A percentile compares a stretch with the other conserved stretches of the same genome.
Conservation (phyloP, 2,797 vertebrate species). For the Mionectes olivaceus region DNA sequence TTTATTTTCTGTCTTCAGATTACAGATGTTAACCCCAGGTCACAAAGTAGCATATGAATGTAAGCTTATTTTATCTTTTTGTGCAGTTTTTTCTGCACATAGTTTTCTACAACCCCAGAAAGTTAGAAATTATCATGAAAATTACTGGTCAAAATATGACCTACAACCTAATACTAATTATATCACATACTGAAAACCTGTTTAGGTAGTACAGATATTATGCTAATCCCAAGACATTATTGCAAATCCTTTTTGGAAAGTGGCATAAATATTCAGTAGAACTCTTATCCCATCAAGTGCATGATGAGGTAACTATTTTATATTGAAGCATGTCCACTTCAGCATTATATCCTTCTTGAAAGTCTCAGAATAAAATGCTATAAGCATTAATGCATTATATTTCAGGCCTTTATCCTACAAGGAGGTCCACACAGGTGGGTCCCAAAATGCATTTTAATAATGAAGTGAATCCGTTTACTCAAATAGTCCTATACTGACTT, state of each 20-base stretch:
- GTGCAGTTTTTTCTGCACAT: background rate
- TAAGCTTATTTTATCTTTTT: background rate
- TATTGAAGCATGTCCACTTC: background rate
- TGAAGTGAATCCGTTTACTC: background rate
- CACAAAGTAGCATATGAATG: background rate
- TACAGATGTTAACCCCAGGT: background rate
- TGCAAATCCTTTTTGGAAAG: background rate
- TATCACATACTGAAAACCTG: background rate
- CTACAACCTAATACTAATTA: constrained; percentile 17
- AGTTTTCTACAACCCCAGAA: background rate
- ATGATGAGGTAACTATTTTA: background rate
- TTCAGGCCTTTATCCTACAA: background rate
- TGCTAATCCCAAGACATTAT: background rate
- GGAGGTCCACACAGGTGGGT: background rate
- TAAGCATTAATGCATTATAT: background rate
- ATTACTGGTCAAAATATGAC: constrained; percentile 8
- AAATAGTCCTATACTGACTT: background rate
- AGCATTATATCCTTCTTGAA: background rate
- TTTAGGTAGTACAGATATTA: constrained; percentile 10
- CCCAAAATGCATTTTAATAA: background rate
- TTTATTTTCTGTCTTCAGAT: background rate
- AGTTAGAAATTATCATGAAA: background rate
- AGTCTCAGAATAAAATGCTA: background rate
- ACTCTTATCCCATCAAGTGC: background rate
- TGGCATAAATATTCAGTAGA: constrained; percentile 1